Percentiles rank a stretch among this genome's conserved stretches.
Evolutionary conservation across 2,888 invertebrate species (phyloP).

Genomic region (Leptinotarsa juncta): DNA sequence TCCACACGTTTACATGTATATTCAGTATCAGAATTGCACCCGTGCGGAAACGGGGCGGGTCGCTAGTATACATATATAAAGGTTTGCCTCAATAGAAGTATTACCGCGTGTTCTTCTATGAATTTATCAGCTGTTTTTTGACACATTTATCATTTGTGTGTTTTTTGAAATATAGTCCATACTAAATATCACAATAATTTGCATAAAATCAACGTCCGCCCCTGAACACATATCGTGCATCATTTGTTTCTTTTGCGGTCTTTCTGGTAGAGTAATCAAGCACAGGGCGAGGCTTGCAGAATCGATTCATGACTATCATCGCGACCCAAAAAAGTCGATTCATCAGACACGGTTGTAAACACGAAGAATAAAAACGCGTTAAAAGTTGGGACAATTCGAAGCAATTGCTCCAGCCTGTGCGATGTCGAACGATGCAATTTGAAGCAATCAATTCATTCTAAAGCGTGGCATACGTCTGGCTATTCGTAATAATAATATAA

Average conservation of each 20-base stretch:
- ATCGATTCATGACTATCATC: slow-evolving; percentile 15
- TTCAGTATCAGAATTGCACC: too few species aligned
- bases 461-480: too few species aligned
- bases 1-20: too few species aligned
- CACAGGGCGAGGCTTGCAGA: slow-evolving; percentile 23
- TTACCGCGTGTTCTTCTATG: too few species aligned
- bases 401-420: slow-evolving; percentile 7
- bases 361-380: slow-evolving; percentile 21
- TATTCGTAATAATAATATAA: too few species aligned
- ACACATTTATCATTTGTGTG: too few species aligned
- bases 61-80: too few species aligned
- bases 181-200: not conserved
- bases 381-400: slow-evolving; percentile 3
- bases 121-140: too few species aligned
- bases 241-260: slow-evolving; percentile 19
- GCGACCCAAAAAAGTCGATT: slow-evolving; percentile 11
- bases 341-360: slow-evolving; percentile 18
- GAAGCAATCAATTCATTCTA: too few species aligned
- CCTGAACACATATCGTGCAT: slow-evolving; percentile 2
- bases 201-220: not conserved
- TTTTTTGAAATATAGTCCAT: too few species aligned
- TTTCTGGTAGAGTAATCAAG: slow-evolving; percentile 25
- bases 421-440: not conserved
- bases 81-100: too few species aligned
- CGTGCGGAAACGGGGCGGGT: too few species aligned